Conservation (phyloP, 1,140 invertebrate genomes). For the Yoshiicerus persimilis region DNA sequence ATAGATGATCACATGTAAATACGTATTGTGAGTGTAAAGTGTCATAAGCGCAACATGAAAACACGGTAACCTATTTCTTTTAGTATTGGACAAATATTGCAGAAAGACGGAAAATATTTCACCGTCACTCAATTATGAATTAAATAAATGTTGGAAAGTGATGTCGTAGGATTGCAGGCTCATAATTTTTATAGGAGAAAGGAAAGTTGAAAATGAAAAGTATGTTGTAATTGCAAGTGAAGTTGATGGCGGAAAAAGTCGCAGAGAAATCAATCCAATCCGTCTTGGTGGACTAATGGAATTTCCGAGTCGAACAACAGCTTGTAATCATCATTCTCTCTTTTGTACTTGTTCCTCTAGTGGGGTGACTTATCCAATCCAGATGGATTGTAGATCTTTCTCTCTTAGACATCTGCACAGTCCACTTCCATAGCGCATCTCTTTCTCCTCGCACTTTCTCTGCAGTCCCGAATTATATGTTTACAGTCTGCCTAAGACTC, state of each 20-base stretch:
- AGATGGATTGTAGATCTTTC: not conserved
- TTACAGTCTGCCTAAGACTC: not conserved
- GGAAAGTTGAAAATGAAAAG: not conserved
- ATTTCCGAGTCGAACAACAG: conserved; percentile 11
- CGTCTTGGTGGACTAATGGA: conserved; percentile 22
- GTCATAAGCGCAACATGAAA: too few relatives aligned
- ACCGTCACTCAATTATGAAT: too few relatives aligned
- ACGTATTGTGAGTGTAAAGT: too few relatives aligned
- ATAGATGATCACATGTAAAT: too few relatives aligned
- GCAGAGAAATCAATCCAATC: conserved; percentile 11
- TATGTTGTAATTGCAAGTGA: not conserved
- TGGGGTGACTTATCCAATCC: not conserved
- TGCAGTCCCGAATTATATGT: too few relatives aligned
- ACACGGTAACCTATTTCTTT: too few relatives aligned
- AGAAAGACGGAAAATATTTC: too few relatives aligned
- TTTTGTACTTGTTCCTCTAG: not conserved
- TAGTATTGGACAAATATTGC: too few relatives aligned
- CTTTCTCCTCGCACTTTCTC: not conserved
- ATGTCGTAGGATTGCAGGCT: too few relatives aligned
- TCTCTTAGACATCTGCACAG: not conserved
- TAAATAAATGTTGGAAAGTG: too few relatives aligned
- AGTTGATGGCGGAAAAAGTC: not conserved
- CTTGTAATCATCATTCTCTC: conserved; percentile 13
- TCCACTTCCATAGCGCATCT: not conserved
- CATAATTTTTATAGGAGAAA: not conserved